These are phyloP conservation scores for Drosophila prosaltans DNA, from an alignment of 1,140 invertebrate species.

Conservation along the genomic window DNA sequence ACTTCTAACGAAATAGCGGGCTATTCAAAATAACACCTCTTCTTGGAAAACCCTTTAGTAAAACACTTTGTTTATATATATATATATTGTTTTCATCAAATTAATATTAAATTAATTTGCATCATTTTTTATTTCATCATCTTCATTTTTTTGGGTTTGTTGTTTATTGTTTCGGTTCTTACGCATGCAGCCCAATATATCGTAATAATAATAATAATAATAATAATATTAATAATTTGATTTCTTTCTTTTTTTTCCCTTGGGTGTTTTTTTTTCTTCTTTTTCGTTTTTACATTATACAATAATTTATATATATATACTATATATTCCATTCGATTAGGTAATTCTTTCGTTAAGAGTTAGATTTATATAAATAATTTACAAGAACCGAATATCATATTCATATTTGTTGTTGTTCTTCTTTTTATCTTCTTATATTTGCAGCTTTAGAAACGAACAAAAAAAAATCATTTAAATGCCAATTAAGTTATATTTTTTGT, in stretches of 20 bases:
- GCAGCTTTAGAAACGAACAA: constrained; percentile 35
- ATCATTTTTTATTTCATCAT: constrained; percentile 53
- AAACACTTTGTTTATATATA: no score
- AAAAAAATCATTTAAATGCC: constrained; percentile 15
- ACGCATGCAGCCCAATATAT: constrained; percentile 67
- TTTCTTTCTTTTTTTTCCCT: constrained; percentile 16
- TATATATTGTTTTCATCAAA: constrained; percentile 56
- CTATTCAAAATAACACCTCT: no score
- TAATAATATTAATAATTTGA: constrained; percentile 2
- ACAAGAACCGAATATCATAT: constrained; percentile 29
- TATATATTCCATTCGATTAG: constrained; percentile 23
- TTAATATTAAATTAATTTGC: constrained; percentile 79
- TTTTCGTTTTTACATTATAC: constrained; percentile 17
- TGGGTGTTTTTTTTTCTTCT: background rate
- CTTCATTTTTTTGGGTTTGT: constrained; percentile 36
- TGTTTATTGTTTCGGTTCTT: constrained; percentile 50
- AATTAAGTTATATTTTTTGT: constrained; percentile 19
- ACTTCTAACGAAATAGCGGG: no score
- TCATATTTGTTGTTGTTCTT: constrained; percentile 36
- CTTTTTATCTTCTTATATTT: constrained; percentile 23
- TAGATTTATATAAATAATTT: constrained; percentile 32
- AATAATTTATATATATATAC: constrained; percentile 21
- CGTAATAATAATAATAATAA: constrained; percentile 9
- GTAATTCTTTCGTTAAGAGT: constrained; percentile 5
- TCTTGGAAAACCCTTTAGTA: no score